Evolutionary conservation across 2,888 invertebrate genomes (phyloP).

Genomic region (Agrotis ipsilon): DNA sequence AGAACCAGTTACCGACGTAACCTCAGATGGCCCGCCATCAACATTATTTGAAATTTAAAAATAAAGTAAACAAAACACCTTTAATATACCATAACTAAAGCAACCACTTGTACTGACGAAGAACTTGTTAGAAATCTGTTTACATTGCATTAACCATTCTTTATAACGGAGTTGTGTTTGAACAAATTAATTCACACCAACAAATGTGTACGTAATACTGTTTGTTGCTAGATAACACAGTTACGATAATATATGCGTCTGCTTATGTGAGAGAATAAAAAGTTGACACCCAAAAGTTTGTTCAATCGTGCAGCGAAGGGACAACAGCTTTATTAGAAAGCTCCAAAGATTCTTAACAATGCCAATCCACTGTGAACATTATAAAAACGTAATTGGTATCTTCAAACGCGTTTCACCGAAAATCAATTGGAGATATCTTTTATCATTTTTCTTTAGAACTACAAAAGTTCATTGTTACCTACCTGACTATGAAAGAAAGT

Average conservation of each 20-base stretch:
- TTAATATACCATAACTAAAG: constrained; percentile 55
- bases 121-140: constrained; percentile 51
- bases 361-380: constrained; percentile 22
- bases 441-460: constrained; percentile 48
- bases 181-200: constrained; percentile 59
- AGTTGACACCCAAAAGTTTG: constrained; percentile 34
- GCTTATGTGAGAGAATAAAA: constrained; percentile 38
- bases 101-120: constrained; percentile 36
- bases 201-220: constrained; percentile 39
- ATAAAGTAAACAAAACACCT: constrained; percentile 53
- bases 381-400: constrained; percentile 53
- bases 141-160: constrained; percentile 52
- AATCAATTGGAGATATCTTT: constrained; percentile 52
- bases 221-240: constrained; percentile 49
- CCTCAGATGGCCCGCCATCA: constrained; percentile 38
- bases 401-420: constrained; percentile 47
- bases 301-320: constrained; percentile 21
- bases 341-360: constrained; percentile 34
- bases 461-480: constrained; percentile 39
- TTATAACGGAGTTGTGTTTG: constrained; percentile 53
- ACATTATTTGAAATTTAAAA: constrained; percentile 50
- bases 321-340: constrained; percentile 37
- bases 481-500: constrained; percentile 29
- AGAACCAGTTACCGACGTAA: constrained; percentile 52
- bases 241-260: constrained; percentile 51